Conservation (phyloP, 2,888 invertebrate species). For the Opisthograptis luteolata region DNA sequence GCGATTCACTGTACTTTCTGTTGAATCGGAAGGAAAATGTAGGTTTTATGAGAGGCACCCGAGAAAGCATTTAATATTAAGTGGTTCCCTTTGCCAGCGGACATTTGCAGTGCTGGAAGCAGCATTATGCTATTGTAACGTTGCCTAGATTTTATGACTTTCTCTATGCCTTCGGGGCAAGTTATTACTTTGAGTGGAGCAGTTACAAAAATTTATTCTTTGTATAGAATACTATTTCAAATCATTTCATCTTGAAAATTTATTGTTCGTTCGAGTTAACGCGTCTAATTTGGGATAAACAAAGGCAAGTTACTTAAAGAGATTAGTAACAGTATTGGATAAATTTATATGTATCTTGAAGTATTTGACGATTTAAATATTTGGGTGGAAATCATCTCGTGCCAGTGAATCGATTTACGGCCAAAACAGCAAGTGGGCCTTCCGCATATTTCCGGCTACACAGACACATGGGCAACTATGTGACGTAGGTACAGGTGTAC, state of each 20-base stretch:
- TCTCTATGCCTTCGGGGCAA: conserved; percentile 7
- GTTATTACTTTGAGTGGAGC: not conserved
- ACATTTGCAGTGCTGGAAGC: not conserved
- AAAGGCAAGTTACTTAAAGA: too few relatives aligned
- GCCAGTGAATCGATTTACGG: conserved; percentile 25
- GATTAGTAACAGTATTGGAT: too few relatives aligned
- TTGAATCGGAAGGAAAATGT: conserved; percentile 1
- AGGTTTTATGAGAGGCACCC: conserved; percentile 6
- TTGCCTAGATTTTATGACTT: conserved; percentile 8
- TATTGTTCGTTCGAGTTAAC: too few relatives aligned
- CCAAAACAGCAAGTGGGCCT: conserved; percentile 7
- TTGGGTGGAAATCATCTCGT: too few relatives aligned
- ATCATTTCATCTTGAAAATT: too few relatives aligned
- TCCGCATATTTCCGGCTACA: conserved; percentile 4
- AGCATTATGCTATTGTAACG: conserved; percentile 8
- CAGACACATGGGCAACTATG: too few relatives aligned
- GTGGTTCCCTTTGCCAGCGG: conserved; percentile 15
- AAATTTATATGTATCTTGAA: too few relatives aligned
- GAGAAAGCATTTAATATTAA: conserved; percentile 9
- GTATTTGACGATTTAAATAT: too few relatives aligned
- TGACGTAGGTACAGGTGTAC: conserved; percentile 2
- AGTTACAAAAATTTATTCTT: not conserved
- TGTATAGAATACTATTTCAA: too few relatives aligned
- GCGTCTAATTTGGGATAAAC: too few relatives aligned
- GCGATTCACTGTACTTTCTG: conserved; percentile 18